Evolutionary conservation across 2,888 invertebrate species (phyloP), one percentile per base, ranked within the genome.

Genomic region (Dascillus cervinus): DNA sequence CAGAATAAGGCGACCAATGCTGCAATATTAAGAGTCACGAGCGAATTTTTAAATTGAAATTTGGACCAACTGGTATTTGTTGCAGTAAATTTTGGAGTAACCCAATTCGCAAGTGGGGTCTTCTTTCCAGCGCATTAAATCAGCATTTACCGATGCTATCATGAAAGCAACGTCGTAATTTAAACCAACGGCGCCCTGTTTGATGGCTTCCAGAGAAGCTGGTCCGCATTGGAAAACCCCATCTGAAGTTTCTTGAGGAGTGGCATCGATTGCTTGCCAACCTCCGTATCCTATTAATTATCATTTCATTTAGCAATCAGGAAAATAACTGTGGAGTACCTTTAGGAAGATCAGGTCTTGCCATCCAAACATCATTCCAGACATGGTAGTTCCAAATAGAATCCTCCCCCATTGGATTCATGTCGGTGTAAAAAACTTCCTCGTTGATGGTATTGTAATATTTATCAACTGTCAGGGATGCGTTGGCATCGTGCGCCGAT

Each of bases 331-430:
- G 11, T 29, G 12, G 10, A 11, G 14, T 11, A 73, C 74, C 79
- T 42, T 72, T 69, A 1, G 79, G 79, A 13, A 83, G 70, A 58
- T 89, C 88, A 4, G 82, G 81, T 34, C 89, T 68, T 0, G 81
- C 73, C 86, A 88, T 87, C 81, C 84, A 89, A 0, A 80, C 83
- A 47, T 89, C 89, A 53, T 82, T 86, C 89, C 89, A 89, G 4
- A 88, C 86, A 52, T 89, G 88, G 58, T 83, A 89, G 62, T 85
- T 88, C 87, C 89, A 89, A 46, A 88, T 77, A 6, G 85, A 83
- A 57, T 89, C 88, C 25, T 75, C 75, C 2, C 78, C 76, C 12
- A 63, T 64, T 1, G 73, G 71, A 51, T 82, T 80, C 44, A 78
- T 75, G 1, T 82, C 80, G 50, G 81, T 81, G 37, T 63, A 73